Evolutionary conservation across 2,888 invertebrate species (phyloP).

Genomic region (Acanthoscelides obtectus): DNA sequence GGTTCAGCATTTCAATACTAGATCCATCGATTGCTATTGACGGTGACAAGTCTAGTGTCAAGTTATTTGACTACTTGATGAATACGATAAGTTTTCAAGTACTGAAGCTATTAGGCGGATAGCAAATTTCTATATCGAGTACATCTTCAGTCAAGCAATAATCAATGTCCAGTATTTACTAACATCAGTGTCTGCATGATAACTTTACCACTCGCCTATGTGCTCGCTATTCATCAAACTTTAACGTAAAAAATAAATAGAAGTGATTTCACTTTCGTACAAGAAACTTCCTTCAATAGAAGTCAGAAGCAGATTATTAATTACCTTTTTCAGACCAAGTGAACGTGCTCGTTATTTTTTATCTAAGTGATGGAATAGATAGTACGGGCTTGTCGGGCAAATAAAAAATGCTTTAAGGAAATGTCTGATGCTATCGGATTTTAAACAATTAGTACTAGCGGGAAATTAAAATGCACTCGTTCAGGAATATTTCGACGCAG

Average conservation of each 20-base stretch:
- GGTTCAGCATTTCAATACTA: no score
- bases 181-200: neutral
- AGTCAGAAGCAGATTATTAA: neutral
- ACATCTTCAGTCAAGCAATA: no score
- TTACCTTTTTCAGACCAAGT: neutral
- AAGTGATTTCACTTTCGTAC: neutral
- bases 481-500: no score
- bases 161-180: neutral
- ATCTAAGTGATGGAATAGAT: neutral
- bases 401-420: neutral
- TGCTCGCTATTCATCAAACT: no score
- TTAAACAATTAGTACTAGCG: neutral
- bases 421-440: neutral
- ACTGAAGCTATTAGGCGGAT: no score
- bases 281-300: neutral
- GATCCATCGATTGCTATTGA: no score
- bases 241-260: neutral
- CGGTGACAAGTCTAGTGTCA: no score
- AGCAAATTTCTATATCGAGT: no score
- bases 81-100: no score
- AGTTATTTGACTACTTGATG: no score
- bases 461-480: neutral
- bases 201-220: neutral
- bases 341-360: neutral
- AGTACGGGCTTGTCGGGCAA: neutral